Evolutionary conservation across 2,113 vertebrate genomes (phyloP), one percentile per base, ranked within the genome.

Genomic region (Mola mola): DNA sequence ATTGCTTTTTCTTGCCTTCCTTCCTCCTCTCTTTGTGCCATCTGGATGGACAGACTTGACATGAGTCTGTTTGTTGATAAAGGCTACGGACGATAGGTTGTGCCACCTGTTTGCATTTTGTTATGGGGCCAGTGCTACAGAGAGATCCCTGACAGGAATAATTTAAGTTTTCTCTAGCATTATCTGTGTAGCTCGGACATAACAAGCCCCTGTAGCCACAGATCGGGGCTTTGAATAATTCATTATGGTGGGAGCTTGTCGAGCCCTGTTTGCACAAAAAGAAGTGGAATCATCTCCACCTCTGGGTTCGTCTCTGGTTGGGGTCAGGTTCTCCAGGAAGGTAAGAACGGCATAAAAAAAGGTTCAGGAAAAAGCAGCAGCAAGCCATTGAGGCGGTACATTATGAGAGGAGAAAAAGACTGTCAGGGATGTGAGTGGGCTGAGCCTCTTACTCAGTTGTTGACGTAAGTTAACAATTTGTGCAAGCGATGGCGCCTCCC

Each of bases 11-110:
- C 57, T 24, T 50, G 61, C 55, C 8, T n/a, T 52, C 42, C 71
- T 74, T 15, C 65, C 62, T 74, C 68, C 71, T 61, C 47, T 72
- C 62, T 48, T 68, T 64, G 74, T 68, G 56, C 87, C 89, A 91
- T 90, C 88, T 91, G 90, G 69, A 77, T 64, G 47, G 83, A 78
- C 80, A 87, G 88, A 81, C 84, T 86, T 78, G 62, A 65, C 40
- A 81, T 79, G 83, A 86, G 74, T 74, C 66, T 85, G 83, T 83
- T 79, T 85, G 77, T 66, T 81, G 78, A 86, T 78, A 66, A 78
- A 86, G 74, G 70, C 80, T 82, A 69, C 26, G 8, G 76, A 77
- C 69, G 64, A 81, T 52, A 67, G 71, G 55, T 69, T 72, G 66
- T 65, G 78, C 76, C 25, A 60, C 56, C 52, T 79, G 83, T 73